A percentile compares a stretch with the other conserved stretches of the same genome.
Evolutionary conservation across 2,888 invertebrate genomes (phyloP).

Genomic region (Hipparchia sbordonii): DNA sequence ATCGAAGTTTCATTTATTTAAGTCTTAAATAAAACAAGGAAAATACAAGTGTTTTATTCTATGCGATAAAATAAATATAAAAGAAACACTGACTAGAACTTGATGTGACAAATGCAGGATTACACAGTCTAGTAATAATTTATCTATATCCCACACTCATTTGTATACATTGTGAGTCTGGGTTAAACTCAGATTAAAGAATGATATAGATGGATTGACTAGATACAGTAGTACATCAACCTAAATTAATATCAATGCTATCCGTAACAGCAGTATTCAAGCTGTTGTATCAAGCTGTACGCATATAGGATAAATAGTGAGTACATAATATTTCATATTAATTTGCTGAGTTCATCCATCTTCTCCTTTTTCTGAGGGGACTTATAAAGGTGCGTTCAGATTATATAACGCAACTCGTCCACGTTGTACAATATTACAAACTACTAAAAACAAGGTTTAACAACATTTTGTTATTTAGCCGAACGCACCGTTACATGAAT

Average conservation of each 20-base stretch:
- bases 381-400: background rate
- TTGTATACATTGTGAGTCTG: slow-evolving; percentile 31
- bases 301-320: background rate
- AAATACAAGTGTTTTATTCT: slow-evolving; percentile 69
- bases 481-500: background rate
- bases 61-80: slow-evolving; percentile 68
- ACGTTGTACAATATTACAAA: background rate
- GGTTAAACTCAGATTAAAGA: slow-evolving; percentile 12
- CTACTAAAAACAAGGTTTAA: background rate
- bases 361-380: background rate
- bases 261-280: background rate
- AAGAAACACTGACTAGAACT: slow-evolving; percentile 67
- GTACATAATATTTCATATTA: background rate
- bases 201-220: background rate
- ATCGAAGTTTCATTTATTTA: slow-evolving; percentile 27
- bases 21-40: slow-evolving; percentile 64
- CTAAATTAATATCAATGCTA: background rate
- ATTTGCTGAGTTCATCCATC: background rate
- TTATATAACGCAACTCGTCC: background rate
- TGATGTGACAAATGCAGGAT: slow-evolving; percentile 68
- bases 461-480: background rate
- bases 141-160: slow-evolving; percentile 56
- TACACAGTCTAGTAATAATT: slow-evolving; percentile 60
- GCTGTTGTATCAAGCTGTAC: background rate
- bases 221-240: background rate